Percentiles rank a stretch among this genome's conserved stretches.
Conservation (phyloP, 2,113 vertebrate genomes). For the Hippocampus barbouri region DNA sequence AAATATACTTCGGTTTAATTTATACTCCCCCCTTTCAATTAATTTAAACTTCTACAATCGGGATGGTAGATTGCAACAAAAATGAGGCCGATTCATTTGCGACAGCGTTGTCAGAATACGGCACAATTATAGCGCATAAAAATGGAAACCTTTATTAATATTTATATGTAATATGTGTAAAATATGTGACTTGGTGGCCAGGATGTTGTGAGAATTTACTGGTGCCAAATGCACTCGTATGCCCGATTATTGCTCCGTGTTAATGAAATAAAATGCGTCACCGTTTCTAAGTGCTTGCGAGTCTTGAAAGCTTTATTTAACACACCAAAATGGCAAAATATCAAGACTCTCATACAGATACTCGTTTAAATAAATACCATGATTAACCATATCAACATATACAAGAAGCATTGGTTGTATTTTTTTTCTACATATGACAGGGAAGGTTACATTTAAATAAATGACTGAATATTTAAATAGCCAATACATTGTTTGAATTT, state of each 20-base stretch:
- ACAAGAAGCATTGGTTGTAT: slow-evolving; percentile 46
- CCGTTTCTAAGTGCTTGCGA: slow-evolving; percentile 36
- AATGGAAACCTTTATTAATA: not conserved
- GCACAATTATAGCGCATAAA: not conserved
- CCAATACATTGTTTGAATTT: slow-evolving; percentile 58
- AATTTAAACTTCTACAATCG: not conserved
- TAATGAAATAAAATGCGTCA: not conserved
- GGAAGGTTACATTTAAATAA: slow-evolving; percentile 44
- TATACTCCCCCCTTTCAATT: not conserved
- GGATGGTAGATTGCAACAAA: not conserved
- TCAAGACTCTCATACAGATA: slow-evolving; percentile 56
- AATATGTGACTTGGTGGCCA: too few relatives aligned
- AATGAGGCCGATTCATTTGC: not conserved
- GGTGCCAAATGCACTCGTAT: too few relatives aligned
- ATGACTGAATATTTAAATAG: slow-evolving; percentile 54
- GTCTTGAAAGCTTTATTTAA: slow-evolving; percentile 61
- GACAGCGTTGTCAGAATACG: not conserved
- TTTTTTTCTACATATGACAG: slow-evolving; percentile 32
- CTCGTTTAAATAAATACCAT: slow-evolving; percentile 62
- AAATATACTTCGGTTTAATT: not conserved
- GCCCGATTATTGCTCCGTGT: too few relatives aligned
- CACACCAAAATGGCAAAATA: slow-evolving; percentile 65
- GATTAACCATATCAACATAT: slow-evolving; percentile 54
- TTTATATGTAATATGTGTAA: too few relatives aligned
- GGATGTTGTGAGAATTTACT: too few relatives aligned